These are phyloP conservation scores for Sclerodermus sp. DNA, from an alignment of 2,888 invertebrate genomes.

Conservation along the genomic window DNA sequence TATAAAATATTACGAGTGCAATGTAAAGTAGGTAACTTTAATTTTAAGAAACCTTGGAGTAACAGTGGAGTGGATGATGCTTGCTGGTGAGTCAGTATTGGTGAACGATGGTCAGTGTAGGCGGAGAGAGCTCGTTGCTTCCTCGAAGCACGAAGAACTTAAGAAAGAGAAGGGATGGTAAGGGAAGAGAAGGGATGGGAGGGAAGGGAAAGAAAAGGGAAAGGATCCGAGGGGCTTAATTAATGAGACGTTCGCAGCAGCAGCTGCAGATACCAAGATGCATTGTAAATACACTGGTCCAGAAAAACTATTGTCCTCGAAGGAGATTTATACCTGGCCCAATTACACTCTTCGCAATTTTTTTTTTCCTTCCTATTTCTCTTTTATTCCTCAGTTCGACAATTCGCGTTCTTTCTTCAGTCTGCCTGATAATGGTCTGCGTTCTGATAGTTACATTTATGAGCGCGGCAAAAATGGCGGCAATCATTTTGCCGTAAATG, in stretches of 20 bases:
- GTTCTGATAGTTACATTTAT: too few species aligned
- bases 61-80: too few species aligned
- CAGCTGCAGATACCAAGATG: conserved; percentile 27
- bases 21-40: too few species aligned
- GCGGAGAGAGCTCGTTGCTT: conserved; percentile 22
- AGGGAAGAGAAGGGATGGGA: not conserved
- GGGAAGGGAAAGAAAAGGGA: conserved; percentile 3
- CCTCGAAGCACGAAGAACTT: too few species aligned
- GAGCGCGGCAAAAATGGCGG: too few species aligned
- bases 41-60: too few species aligned
- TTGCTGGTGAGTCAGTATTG: too few species aligned
- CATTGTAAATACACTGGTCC: conserved; percentile 47
- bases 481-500: conserved; percentile 17
- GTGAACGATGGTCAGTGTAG: conserved; percentile 25
- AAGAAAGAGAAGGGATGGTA: not conserved
- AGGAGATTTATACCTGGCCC: conserved; percentile 53
- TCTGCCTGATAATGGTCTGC: too few species aligned
- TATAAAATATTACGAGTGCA: too few species aligned
- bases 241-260: conserved; percentile 20
- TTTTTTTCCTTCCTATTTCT: conserved; percentile 24
- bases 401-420: too few species aligned
- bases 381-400: too few species aligned
- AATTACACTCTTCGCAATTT: conserved; percentile 48
- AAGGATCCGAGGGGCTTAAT: conserved; percentile 37
- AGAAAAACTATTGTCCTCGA: conserved; percentile 53